Base-by-base conservation (phyloP, 2,888 invertebrate genomes). In the Scaptomyza flava region DNA sequence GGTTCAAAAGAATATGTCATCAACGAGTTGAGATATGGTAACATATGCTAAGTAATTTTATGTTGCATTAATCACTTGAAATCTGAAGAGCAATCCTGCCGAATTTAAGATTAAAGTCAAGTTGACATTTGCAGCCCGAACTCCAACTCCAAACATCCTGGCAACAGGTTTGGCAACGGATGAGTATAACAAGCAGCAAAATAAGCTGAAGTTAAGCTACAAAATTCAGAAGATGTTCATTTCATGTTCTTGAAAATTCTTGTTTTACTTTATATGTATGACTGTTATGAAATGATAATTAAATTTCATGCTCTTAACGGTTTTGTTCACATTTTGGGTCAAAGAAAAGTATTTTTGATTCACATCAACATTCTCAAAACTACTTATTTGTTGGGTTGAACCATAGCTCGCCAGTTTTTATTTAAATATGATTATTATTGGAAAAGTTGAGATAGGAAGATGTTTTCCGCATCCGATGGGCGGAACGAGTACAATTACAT, bases 41-140 rank as follows among this genome's bases (percentile, higher is more conserved):
- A 74, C 74, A 72, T 60, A 74, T 74, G 72, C 72, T 60, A 64
- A 68, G 68, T 68, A 75, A 75, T 75, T 68, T 64, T 72, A 64
- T 68, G 68, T 43, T 54, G 47, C 50, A 75, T 75, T 57, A 17
- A 17, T 17, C 17, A 17, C 17, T 47, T 47, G 57, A 77, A 54
- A 58, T 68, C 50, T 23, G 53, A 47, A 17, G 53, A 54, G 14
- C 41, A 61, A 20, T 45, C 57, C 20, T 27, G 7, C 12, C 42
- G 42, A 50, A 63, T 56, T 56, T 34, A 30, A 34, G 23, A 45
- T 48, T 38, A 41, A 38, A 46, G 41, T 53, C 61, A 53, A 56
- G 27, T 48, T 71, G 50, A 23, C 62, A 76, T 31, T 54, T 58
- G 27, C 27, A 27, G 1, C 5, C 27, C 27, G 4, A 41, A 9